These are phyloP conservation scores for Zaprionus vittiger DNA, from an alignment of 1,140 invertebrate genomes.

Conservation along the genomic window DNA sequence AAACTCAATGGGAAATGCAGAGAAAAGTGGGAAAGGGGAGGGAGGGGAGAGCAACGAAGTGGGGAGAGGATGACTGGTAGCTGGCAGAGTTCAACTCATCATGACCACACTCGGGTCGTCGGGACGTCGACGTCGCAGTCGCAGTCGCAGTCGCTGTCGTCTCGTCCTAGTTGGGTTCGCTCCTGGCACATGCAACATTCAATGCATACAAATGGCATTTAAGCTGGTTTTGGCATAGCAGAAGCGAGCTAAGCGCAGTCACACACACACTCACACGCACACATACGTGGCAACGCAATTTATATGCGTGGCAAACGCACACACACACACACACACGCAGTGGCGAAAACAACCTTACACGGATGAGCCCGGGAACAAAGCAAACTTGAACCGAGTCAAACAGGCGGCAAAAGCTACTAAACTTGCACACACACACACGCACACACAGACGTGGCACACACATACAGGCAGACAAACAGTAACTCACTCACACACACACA, in stretches of 20 bases:
- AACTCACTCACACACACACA: slow-evolving; percentile 13
- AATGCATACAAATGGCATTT: slow-evolving; percentile 84
- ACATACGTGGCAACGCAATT: slow-evolving; percentile 58
- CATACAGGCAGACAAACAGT: slow-evolving; percentile 2
- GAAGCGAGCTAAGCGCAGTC: slow-evolving; percentile 59
- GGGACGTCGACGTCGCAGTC: slow-evolving; percentile 14
- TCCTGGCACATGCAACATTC: slow-evolving; percentile 75
- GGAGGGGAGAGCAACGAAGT: not conserved
- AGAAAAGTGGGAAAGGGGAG: not conserved
- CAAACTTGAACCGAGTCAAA: slow-evolving; percentile 76
- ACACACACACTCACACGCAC: slow-evolving; percentile 11
- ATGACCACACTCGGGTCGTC: slow-evolving; percentile 23
- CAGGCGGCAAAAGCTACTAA: slow-evolving; percentile 79
- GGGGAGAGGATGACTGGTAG: not conserved
- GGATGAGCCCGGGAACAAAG: slow-evolving; percentile 36
- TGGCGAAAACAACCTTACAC: slow-evolving; percentile 23
- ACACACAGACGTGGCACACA: slow-evolving; percentile 28
- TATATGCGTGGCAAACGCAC: slow-evolving; percentile 66
- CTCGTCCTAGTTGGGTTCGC: slow-evolving; percentile 34
- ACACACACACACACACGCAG: slow-evolving; percentile 31
- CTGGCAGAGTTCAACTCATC: slow-evolving; percentile 33
- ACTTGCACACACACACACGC: slow-evolving; percentile 52
- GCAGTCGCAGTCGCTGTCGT: slow-evolving; percentile 11
- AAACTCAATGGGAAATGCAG: not conserved
- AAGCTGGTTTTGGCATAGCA: slow-evolving; percentile 63